Base-by-base conservation (phyloP, 2,797 vertebrate genomes). In the Alosa sapidissima region DNA sequence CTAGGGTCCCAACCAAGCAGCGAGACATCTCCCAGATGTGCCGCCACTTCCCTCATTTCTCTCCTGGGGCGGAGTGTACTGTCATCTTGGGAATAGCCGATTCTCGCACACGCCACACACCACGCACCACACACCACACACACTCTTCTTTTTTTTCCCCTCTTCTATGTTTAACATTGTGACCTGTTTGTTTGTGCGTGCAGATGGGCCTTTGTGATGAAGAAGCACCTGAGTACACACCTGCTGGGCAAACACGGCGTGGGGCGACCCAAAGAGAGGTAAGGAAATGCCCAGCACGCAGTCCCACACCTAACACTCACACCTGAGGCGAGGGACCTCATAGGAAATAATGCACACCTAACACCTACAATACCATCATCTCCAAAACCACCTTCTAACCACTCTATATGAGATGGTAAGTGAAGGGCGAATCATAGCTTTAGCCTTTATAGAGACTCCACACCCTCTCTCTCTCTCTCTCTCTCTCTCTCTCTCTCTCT, bases 181-280 rank as follows among this genome's bases (percentile, higher is more conserved):
- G 55, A 47, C 55, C 41, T 58, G 52, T 52, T 24, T 52, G 83
- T 75, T 33, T 96, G 96, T 94, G 96, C 16, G 81, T 88, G 48
- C 88, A 99, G 98, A 89, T 98, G 98, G 96, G 97, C 98, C 0
- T 99, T 99, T 95, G 98, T 99, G 89, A 99, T 99, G 98, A 99
- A 99, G 95, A 99, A 99, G 81, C 98, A 99, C 93, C 94, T 99
- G 89, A 99, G 97, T 92, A 99, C 97, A 81, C 98, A 99, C 90
- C 93, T 99, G 86, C 94, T 99, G 87, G 98, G 98, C 81, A 99
- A 99, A 89, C 98, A 99, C 1, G 97, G 98, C 91, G 96, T 99
- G 68, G 98, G 98, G 58, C 98, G 97, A 86, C 98, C 97, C 9
- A 99, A 99, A 93, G 98, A 99, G 93, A 98, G 98, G 98, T 99